A percentile compares a stretch with the other conserved stretches of the same genome.
phyloP scores from a whole-genome alignment of 2,797 vertebrate genomes.

The Hephaestus fuliginosus region DNA sequence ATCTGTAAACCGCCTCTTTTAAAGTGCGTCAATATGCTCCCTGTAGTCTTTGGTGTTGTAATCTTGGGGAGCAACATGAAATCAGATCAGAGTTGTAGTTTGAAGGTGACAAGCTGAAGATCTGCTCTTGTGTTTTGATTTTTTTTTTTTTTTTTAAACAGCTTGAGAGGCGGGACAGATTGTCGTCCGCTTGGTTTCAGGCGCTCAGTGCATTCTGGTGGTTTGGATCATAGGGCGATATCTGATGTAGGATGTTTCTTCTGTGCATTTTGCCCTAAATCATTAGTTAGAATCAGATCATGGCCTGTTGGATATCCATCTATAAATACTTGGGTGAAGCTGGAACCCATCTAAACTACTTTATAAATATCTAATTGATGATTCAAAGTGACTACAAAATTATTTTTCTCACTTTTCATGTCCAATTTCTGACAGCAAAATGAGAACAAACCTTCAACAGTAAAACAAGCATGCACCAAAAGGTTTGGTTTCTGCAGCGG shows the following conservation, averaged over 20 bases:
- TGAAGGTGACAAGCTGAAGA: conserved; percentile 26
- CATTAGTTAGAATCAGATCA: not conserved
- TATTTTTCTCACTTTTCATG: not conserved
- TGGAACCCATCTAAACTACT: not conserved
- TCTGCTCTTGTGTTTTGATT: conserved; percentile 10
- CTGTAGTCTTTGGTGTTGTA: conserved; percentile 32
- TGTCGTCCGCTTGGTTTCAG: conserved; percentile 13
- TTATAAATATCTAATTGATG: not conserved
- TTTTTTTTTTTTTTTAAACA: conserved; percentile 6
- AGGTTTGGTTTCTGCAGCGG: not conserved
- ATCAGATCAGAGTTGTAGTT: conserved; percentile 31
- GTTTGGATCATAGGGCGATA: conserved; percentile 9
- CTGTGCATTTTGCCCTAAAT: not conserved
- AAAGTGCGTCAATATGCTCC: conserved; percentile 59
- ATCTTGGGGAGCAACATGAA: conserved; percentile 43
- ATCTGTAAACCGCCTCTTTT: conserved; percentile 48
- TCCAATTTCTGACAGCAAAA: not conserved
- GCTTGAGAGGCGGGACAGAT: conserved; percentile 39
- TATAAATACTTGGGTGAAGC: no score
- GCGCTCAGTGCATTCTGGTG: not conserved
- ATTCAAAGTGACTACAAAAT: not conserved
- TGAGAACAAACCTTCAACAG: not conserved
- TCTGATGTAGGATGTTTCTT: not conserved
- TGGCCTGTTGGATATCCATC: not conserved
- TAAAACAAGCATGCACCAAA: not conserved